phyloP scores from a whole-genome alignment of 2,888 invertebrate species.

The Heliconius erato region DNA sequence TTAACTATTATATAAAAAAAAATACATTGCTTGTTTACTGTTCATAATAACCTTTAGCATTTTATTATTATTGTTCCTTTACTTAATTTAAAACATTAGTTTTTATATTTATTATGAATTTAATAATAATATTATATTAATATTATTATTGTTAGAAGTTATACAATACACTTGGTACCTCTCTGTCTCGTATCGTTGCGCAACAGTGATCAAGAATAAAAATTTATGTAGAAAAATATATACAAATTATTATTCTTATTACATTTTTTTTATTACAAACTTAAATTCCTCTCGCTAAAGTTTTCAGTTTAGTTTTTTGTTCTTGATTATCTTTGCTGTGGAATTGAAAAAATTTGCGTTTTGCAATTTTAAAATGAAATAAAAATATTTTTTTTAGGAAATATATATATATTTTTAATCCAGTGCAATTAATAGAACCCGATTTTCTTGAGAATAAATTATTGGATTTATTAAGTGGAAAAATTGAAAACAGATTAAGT shows the following conservation, averaged over 20 bases:
- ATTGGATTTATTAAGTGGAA: too few species aligned
- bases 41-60: background rate
- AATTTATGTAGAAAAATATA: slow-evolving; percentile 66
- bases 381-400: too few species aligned
- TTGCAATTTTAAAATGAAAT: background rate
- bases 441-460: too few species aligned
- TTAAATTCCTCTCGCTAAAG: background rate
- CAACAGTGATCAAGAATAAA: slow-evolving; percentile 68
- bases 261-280: background rate
- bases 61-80: background rate
- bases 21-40: too few species aligned
- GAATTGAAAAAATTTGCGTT: background rate
- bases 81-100: background rate
- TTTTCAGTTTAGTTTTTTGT: background rate
- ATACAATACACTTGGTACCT: background rate
- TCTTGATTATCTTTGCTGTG: too few species aligned
- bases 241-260: slow-evolving; percentile 21
- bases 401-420: too few species aligned
- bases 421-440: too few species aligned
- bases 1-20: too few species aligned
- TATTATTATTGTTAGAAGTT: slow-evolving; percentile 68
- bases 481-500: too few species aligned
- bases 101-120: slow-evolving; percentile 11
- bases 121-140: slow-evolving; percentile 54
- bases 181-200: slow-evolving; percentile 66